Conservation (phyloP, 1,140 invertebrate genomes). For the Drosophila mauritiana region DNA sequence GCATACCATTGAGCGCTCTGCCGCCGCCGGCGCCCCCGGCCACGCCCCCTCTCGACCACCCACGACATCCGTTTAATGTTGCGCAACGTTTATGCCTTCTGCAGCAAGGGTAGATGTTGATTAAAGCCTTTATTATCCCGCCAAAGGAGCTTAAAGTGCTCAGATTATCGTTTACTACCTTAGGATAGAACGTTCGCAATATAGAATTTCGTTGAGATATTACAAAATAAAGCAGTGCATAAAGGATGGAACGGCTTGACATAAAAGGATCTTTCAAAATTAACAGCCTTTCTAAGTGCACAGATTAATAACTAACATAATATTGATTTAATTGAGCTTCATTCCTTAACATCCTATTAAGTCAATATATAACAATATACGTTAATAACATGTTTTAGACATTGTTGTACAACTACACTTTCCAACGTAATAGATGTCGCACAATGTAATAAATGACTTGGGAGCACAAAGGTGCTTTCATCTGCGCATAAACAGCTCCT, state of each 20-base stretch:
- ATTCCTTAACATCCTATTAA: no score
- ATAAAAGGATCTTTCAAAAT: no score
- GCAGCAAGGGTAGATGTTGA: slow-evolving; percentile 18
- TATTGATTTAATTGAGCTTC: no score
- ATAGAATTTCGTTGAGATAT: slow-evolving; percentile 3
- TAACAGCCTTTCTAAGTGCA: neutral
- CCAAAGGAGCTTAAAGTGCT: slow-evolving; percentile 19
- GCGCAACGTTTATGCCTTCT: slow-evolving; percentile 33
- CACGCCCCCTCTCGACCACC: slow-evolving; percentile 5
- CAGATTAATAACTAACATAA: neutral
- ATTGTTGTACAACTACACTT: no score
- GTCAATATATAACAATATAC: no score
- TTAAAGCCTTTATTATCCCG: slow-evolving; percentile 38
- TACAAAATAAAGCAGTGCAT: neutral
- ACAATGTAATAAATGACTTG: neutral
- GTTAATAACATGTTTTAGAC: no score
- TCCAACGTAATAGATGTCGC: no score
- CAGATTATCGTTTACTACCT: slow-evolving; percentile 32
- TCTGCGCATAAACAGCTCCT: neutral
- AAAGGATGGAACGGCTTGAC: neutral
- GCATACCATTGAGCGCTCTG: slow-evolving; percentile 51
- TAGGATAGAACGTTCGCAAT: slow-evolving; percentile 7
- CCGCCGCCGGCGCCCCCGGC: neutral
- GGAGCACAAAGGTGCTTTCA: neutral
- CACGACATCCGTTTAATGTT: slow-evolving; percentile 20